These are phyloP conservation scores for Incurvaria masculella DNA, from an alignment of 2,888 invertebrate species.

Conservation along the genomic window DNA sequence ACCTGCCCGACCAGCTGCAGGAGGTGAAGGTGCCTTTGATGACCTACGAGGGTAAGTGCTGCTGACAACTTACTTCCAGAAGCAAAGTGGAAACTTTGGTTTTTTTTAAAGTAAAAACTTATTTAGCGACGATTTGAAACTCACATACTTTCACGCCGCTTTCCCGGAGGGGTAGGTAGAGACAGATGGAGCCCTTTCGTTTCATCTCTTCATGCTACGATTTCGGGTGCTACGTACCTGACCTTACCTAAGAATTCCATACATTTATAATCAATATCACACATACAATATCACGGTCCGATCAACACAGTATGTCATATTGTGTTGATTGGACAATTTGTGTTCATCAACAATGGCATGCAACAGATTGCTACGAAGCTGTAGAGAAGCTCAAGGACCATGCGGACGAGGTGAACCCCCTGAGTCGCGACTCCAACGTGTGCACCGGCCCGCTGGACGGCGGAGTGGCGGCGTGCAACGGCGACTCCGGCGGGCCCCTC, in stretches of 20 bases:
- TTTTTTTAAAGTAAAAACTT: too few relatives aligned
- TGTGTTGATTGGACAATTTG: not conserved
- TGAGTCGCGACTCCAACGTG: conserved; percentile 41
- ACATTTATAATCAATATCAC: too few relatives aligned
- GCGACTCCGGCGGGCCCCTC: conserved; percentile 57
- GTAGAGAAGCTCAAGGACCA: conserved; percentile 30
- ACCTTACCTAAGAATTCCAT: not conserved
- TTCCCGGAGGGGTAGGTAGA: too few relatives aligned
- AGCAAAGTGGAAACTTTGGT: too few relatives aligned
- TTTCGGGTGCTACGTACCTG: too few relatives aligned
- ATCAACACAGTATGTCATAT: too few relatives aligned
- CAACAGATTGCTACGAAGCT: conserved; percentile 40
- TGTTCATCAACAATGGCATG: too few relatives aligned
- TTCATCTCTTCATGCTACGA: not conserved
- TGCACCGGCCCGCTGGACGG: conserved; percentile 53
- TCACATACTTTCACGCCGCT: too few relatives aligned
- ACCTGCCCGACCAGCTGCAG: conserved; percentile 39
- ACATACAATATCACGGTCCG: too few relatives aligned
- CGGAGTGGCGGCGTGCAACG: conserved; percentile 50
- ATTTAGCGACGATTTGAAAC: too few relatives aligned
- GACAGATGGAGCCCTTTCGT: too few relatives aligned
- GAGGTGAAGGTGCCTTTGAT: conserved; percentile 40
- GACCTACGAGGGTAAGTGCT: conserved; percentile 37
- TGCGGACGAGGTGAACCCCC: conserved; percentile 33
- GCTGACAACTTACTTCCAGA: too few relatives aligned